These are phyloP conservation scores for Panthera uncia DNA, from an alignment of 2,113 vertebrate genomes.

Conservation along the genomic window DNA sequence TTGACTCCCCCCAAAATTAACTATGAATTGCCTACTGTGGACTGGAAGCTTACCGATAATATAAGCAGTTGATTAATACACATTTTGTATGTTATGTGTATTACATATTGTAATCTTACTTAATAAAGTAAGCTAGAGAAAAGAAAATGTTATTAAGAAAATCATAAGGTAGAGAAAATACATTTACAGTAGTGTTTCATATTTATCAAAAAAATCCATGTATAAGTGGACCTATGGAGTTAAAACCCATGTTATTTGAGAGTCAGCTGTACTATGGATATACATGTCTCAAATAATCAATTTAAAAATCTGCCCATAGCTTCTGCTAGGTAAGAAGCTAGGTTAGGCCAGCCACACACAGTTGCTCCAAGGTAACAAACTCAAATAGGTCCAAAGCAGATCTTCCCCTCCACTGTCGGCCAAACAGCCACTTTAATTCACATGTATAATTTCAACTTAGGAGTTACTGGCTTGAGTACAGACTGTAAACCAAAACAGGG, in stretches of 20 bases:
- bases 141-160: neutral
- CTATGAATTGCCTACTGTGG: neutral
- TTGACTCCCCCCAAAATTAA: neutral
- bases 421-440: neutral
- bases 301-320: neutral
- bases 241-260: neutral
- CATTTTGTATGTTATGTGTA: neutral
- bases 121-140: neutral
- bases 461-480: neutral
- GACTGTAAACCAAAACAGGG: neutral
- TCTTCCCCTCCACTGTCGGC: neutral
- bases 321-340: neutral
- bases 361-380: neutral
- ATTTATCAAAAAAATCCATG: neutral
- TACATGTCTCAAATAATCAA: constrained; percentile 1
- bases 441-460: neutral
- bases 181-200: neutral
- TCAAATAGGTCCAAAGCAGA: neutral
- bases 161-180: neutral
- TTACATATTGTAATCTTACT: neutral
- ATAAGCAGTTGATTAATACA: neutral
- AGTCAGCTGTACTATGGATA: neutral
- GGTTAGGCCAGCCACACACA: neutral
- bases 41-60: neutral
- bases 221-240: neutral